Base-by-base conservation (phyloP, 2,888 invertebrate species). In the Polyploca ridens region DNA sequence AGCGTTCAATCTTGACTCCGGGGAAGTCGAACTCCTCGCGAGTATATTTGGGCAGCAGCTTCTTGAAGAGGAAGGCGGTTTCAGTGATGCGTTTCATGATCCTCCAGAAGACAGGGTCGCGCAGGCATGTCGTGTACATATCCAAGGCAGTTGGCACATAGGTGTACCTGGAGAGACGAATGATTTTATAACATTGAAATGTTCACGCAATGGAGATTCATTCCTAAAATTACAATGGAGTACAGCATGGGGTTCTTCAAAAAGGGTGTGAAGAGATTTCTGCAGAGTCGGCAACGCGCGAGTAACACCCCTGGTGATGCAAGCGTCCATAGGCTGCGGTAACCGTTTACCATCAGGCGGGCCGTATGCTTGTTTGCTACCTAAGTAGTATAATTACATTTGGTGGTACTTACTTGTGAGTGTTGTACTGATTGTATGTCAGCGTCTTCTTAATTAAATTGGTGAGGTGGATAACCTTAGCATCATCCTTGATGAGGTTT, bases 71-170 rank as follows among this genome's bases (percentile, higher is more conserved):
- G 69, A 91, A 87, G 85, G 95, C 95, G 71, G 90, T 93, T 69
- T 94, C 88, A 60, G 93, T 81, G 80, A 96, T 87, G 70, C 95
- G 95, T 85, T 96, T 95, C 90, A 95, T 95, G 72, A 97, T 87
- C 73, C 94, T 95, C 93, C 96, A 97, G 95, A 96, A 96, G 65
- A 96, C 94, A 14, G 97, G 97, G 87, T 97, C 97, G 63, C 97
- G 96, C 78, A 96, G 86, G 76, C 95, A 95, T 2, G 96, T 96
- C 66, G 94, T 90, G 83, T 95, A 95, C 85, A 95, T 95, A 78
- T 96, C 95, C 73, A 96, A 85, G 14, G 95, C 95, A 58, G 96
- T 95, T 13, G 96, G 96, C 61, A 93, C 79, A 80, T 92, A 93
- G 1, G 92, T 93, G 82, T 92, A 88, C 70, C 94, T 93, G 76